Conservation (phyloP, 2,888 invertebrate species). For the Tetrapedia diversipes region DNA sequence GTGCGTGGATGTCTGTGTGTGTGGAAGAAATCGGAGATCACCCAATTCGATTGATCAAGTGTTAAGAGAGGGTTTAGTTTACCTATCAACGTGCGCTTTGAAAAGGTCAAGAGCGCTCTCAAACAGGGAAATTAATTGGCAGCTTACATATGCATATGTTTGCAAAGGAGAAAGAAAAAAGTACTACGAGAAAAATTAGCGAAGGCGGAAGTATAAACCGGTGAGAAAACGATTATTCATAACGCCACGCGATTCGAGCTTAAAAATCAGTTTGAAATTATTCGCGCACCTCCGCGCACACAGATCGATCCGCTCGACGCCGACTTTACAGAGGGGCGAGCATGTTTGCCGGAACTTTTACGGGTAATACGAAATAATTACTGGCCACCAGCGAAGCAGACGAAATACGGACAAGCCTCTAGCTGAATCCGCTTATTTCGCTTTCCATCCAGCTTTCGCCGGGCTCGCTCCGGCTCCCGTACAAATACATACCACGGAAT, state of each 20-base stretch:
- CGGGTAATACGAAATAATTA: slow-evolving; percentile 78
- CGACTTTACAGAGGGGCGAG: background rate
- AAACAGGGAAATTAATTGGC: too few species aligned
- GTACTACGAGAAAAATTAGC: too few species aligned
- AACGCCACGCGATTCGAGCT: background rate
- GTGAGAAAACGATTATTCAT: background rate
- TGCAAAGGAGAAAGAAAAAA: background rate
- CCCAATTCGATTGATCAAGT: too few species aligned
- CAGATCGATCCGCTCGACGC: background rate
- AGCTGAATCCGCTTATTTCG: slow-evolving; percentile 52
- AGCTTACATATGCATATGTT: too few species aligned
- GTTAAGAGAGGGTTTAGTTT: too few species aligned
- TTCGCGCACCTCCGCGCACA: background rate
- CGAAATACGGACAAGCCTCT: slow-evolving; percentile 73
- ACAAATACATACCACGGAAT: slow-evolving; percentile 72
- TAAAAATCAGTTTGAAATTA: background rate
- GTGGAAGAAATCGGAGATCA: too few species aligned
- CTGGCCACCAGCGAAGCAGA: slow-evolving; percentile 71
- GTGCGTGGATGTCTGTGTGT: too few species aligned
- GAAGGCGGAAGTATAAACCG: too few species aligned
- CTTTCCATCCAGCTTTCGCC: slow-evolving; percentile 30
- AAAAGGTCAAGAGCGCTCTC: too few species aligned
- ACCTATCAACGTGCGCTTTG: too few species aligned
- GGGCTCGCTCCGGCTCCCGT: slow-evolving; percentile 46
- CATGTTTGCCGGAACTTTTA: slow-evolving; percentile 50